A percentile compares a stretch with the other conserved stretches of the same genome.
These are phyloP conservation scores for Byasa hedistus DNA, from an alignment of 2,888 invertebrate species.

Conservation along the genomic window DNA sequence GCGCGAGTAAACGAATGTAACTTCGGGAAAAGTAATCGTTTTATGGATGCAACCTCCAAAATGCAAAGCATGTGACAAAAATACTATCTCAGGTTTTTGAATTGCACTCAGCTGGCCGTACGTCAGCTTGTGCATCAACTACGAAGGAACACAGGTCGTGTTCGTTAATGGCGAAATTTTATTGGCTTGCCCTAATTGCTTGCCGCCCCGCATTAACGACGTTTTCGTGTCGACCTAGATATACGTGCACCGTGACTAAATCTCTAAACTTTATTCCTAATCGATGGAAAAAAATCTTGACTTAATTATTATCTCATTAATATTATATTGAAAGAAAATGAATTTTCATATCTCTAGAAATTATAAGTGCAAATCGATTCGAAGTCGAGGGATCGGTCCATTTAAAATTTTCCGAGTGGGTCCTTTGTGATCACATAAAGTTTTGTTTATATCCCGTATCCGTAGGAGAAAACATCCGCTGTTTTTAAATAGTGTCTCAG, in stretches of 20 bases:
- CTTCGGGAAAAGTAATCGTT: background rate
- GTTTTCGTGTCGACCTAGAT: constrained; percentile 62
- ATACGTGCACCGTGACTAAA: constrained; percentile 41
- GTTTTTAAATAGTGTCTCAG: constrained; percentile 59
- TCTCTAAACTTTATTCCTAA: constrained; percentile 39
- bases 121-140: constrained; percentile 36
- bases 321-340: too few species aligned
- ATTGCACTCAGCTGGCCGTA: constrained; percentile 28
- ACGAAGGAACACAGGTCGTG: constrained; percentile 52
- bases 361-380: background rate
- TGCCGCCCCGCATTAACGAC: constrained; percentile 61
- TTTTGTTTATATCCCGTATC: constrained; percentile 59
- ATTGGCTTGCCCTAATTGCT: constrained; percentile 72
- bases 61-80: background rate
- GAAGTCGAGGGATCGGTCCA: constrained; percentile 35
- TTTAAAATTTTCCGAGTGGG: constrained; percentile 65
- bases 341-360: too few species aligned
- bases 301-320: too few species aligned
- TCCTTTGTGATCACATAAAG: constrained; percentile 54
- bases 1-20: constrained; percentile 11
- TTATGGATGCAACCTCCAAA: too few species aligned
- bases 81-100: constrained; percentile 7
- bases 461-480: constrained; percentile 50
- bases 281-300: constrained; percentile 30
- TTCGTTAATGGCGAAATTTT: constrained; percentile 61